A percentile compares a stretch with the other conserved stretches of the same genome.
Conservation (phyloP, 2,888 invertebrate species). For the Mythimna ferrago region DNA sequence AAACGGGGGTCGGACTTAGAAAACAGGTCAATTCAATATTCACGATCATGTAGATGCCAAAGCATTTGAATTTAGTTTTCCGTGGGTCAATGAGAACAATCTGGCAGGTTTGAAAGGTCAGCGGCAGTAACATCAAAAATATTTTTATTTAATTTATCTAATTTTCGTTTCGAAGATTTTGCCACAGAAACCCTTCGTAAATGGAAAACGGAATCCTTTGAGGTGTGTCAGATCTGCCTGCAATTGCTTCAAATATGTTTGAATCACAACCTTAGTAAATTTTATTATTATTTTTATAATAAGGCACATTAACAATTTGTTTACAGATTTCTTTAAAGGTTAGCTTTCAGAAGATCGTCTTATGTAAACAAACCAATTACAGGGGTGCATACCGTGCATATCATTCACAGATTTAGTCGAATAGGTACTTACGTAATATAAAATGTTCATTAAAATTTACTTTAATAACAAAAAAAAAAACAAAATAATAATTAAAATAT, state of each 20-base stretch:
- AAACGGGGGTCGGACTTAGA: background rate
- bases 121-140: constrained; percentile 12
- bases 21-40: constrained; percentile 12
- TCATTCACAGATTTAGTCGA: too few relatives aligned
- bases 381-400: too few relatives aligned
- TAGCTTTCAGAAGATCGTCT: too few relatives aligned
- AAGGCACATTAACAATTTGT: too few relatives aligned
- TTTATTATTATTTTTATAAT: background rate
- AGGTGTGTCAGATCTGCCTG: constrained; percentile 8
- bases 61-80: constrained; percentile 25
- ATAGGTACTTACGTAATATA: too few relatives aligned
- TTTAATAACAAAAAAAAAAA: too few relatives aligned
- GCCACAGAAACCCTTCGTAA: constrained; percentile 7
- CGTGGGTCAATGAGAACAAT: constrained; percentile 22
- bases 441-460: too few relatives aligned
- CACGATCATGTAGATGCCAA: constrained; percentile 18
- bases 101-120: constrained; percentile 27
- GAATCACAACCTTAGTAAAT: constrained; percentile 13
- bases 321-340: too few relatives aligned
- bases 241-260: background rate
- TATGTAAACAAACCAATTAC: too few relatives aligned
- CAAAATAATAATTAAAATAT: too few relatives aligned
- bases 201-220: constrained; percentile 28
- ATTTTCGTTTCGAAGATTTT: constrained; percentile 30
- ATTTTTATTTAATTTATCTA: constrained; percentile 46